These are phyloP conservation scores for Euphonia xanthogaster DNA, from an alignment of 2,797 vertebrate species.

Conservation along the genomic window DNA sequence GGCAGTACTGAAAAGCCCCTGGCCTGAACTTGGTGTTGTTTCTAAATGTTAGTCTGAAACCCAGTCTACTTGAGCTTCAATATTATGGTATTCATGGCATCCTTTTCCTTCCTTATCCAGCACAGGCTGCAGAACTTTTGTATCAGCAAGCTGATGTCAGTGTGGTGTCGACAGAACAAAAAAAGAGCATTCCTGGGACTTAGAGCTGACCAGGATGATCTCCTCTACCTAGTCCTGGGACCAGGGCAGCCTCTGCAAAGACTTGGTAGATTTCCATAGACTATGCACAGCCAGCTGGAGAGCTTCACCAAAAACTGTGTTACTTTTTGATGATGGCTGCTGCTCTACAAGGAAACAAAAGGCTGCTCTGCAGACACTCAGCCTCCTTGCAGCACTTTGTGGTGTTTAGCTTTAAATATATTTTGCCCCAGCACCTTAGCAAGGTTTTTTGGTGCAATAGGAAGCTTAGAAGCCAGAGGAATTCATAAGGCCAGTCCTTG, in stretches of 20 bases:
- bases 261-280: neutral
- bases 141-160: neutral
- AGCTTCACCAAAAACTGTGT: neutral
- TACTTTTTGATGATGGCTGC: neutral
- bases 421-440: neutral
- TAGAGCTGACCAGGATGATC: neutral
- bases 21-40: neutral
- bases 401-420: neutral
- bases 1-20: rapidly evolving
- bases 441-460: conserved; percentile 51
- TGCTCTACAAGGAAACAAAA: neutral
- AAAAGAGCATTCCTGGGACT: neutral
- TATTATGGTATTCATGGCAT: neutral
- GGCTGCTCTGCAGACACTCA: neutral
- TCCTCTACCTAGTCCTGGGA: neutral
- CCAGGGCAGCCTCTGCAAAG: neutral
- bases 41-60: neutral
- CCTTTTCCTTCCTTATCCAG: neutral
- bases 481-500: conserved; percentile 4
- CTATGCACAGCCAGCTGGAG: neutral
- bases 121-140: neutral
- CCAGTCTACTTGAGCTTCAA: neutral
- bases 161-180: neutral
- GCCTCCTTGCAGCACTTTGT: neutral
- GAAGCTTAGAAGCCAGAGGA: conserved; percentile 51